phyloP scores from a whole-genome alignment of 1,140 invertebrate genomes.

The Potamilus streckersoni region DNA sequence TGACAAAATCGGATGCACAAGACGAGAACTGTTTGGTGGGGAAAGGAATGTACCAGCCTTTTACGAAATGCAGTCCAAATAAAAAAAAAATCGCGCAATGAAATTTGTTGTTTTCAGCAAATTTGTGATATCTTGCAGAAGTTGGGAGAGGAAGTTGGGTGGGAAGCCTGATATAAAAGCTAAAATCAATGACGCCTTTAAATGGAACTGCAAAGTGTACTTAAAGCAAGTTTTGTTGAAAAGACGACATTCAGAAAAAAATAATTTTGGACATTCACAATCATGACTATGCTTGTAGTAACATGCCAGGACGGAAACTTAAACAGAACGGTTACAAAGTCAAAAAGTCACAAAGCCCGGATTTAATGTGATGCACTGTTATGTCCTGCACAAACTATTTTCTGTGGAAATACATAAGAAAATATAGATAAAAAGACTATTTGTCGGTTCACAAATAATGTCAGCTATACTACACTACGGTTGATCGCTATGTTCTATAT shows the following conservation, averaged over 20 bases:
- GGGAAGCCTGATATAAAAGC: not conserved
- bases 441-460: too few relatives aligned
- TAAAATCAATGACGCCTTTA: constrained; percentile 6
- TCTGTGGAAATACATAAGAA: too few relatives aligned
- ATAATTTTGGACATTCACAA: not conserved
- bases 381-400: too few relatives aligned
- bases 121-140: not conserved
- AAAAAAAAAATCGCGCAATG: constrained; percentile 1
- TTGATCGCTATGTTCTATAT: too few relatives aligned
- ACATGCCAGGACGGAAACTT: not conserved
- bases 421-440: too few relatives aligned
- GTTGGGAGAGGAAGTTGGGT: constrained; percentile 12
- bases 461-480: too few relatives aligned
- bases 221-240: constrained; percentile 4
- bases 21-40: constrained; percentile 11
- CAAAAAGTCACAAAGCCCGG: not conserved
- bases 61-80: constrained; percentile 13
- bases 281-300: constrained; percentile 28
- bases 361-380: constrained; percentile 5
- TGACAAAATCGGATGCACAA: not conserved
- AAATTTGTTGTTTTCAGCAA: constrained; percentile 14
- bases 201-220: constrained; percentile 12
- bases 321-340: constrained; percentile 18
- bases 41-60: constrained; percentile 23
- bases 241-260: not conserved